phyloP scores from a whole-genome alignment of 30 jellyfish, hydroid and myxozoan species.

The Hydractinia symbiolongicarpus region DNA sequence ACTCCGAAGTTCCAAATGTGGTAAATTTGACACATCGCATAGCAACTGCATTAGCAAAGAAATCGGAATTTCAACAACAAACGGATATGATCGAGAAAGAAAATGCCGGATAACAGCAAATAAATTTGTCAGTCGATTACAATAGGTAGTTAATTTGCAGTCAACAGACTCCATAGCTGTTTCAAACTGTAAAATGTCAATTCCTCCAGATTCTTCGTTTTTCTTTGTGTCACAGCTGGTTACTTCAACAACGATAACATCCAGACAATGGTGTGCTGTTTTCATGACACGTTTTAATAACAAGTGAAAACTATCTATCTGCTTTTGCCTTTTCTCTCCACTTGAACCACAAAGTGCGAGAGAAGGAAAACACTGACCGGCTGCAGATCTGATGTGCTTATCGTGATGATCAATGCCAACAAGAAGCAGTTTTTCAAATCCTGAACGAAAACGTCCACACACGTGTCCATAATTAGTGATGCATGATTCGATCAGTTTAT shows the following conservation, averaged over 20 bases:
- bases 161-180: background rate
- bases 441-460: conserved; percentile 15
- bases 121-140: background rate
- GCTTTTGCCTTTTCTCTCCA: conserved; percentile 6
- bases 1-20: background rate
- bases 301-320: background rate
- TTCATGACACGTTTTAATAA: conserved; percentile 6
- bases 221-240: background rate
- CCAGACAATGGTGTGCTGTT: background rate
- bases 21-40: background rate
- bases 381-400: background rate
- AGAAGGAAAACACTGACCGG: conserved; percentile 8
- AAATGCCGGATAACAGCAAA: background rate
- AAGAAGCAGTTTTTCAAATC: background rate
- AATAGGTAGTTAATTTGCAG: background rate
- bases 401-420: background rate
- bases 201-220: background rate
- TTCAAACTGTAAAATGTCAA: background rate
- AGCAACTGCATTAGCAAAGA: background rate
- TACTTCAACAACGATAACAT: background rate
- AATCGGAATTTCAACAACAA: background rate
- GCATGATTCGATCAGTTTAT: conserved; percentile 4
- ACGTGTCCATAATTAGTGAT: background rate
- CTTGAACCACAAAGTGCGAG: conserved; percentile 25
- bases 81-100: background rate